Evolutionary conservation across 1,140 invertebrate genomes (phyloP).

Genomic region (Coptotermes formosanus): DNA sequence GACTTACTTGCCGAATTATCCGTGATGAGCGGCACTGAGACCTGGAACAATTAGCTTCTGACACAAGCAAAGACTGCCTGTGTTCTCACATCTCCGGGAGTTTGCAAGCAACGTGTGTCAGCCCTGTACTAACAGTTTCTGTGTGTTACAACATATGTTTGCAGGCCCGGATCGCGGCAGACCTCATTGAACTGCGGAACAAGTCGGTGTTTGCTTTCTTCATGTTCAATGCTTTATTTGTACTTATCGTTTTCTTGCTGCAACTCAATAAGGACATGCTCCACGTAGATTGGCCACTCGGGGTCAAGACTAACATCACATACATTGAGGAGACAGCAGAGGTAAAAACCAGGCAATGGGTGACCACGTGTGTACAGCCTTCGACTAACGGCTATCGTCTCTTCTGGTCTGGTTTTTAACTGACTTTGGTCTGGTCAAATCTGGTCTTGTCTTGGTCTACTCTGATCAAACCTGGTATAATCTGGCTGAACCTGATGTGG

Average conservation of each 20-base stretch:
- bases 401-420: slow-evolving; percentile 13
- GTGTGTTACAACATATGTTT: slow-evolving; percentile 45
- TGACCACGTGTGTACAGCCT: not conserved
- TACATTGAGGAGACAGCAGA: slow-evolving; percentile 86
- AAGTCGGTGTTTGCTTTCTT: slow-evolving; percentile 97
- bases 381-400: not conserved
- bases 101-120: slow-evolving; percentile 43
- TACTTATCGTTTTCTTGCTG: slow-evolving; percentile 96
- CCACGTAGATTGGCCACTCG: slow-evolving; percentile 91
- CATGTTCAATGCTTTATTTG: slow-evolving; percentile 99
- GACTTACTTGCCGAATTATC: too few species aligned
- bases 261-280: slow-evolving; percentile 97
- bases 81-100: not conserved
- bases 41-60: not conserved
- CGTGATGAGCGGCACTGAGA: too few species aligned
- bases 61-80: not conserved
- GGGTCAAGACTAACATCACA: slow-evolving; percentile 92
- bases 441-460: not conserved
- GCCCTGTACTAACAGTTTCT: slow-evolving; percentile 30
- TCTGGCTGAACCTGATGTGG: not conserved
- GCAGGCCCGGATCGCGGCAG: slow-evolving; percentile 81
- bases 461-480: not conserved
- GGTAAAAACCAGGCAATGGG: slow-evolving; percentile 51
- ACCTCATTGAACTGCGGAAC: slow-evolving; percentile 90
- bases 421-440: not conserved